phyloP scores from a whole-genome alignment of 2,888 invertebrate genomes.

The Auanema freiburgensis region DNA sequence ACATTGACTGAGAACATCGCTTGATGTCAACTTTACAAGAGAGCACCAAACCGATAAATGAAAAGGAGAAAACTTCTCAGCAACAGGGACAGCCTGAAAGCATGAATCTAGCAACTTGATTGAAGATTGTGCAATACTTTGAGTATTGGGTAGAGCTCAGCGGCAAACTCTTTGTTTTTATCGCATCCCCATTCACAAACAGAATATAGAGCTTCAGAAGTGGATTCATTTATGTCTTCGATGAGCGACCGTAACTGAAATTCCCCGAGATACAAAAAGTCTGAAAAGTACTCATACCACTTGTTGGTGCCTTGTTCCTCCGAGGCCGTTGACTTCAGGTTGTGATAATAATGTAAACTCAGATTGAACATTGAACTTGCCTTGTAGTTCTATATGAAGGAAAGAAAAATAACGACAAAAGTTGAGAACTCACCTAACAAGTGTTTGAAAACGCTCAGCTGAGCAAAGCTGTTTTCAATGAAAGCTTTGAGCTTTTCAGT shows the following conservation, averaged over 20 bases:
- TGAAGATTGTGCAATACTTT: constrained; percentile 20
- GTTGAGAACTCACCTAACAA: constrained; percentile 31
- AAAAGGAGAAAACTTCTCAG: constrained; percentile 26
- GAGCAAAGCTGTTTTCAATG: constrained; percentile 30
- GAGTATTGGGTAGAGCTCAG: constrained; percentile 28
- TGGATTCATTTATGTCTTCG: constrained; percentile 30
- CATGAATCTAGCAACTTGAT: too few relatives aligned
- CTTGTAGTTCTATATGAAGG: constrained; percentile 29
- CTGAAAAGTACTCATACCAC: constrained; percentile 21
- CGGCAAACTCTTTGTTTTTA: constrained; percentile 22
- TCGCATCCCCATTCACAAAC: constrained; percentile 26
- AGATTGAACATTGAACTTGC: constrained; percentile 31
- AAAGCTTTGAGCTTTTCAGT: constrained; percentile 15
- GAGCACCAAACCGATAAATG: constrained; percentile 32
- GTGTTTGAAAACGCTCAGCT: constrained; percentile 21
- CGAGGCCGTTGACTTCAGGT: constrained; percentile 47
- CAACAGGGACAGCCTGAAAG: constrained; percentile 25
- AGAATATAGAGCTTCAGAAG: constrained; percentile 23
- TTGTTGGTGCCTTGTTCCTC: constrained; percentile 45
- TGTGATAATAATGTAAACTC: constrained; percentile 38
- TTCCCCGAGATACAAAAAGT: not conserved
- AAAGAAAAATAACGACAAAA: too few relatives aligned
- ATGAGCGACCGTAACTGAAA: constrained; percentile 32
- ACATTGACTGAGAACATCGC: constrained; percentile 35
- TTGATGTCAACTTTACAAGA: constrained; percentile 32